Evolutionary conservation across 2,113 vertebrate genomes (phyloP).

Genomic region (Melozone crissalis): DNA sequence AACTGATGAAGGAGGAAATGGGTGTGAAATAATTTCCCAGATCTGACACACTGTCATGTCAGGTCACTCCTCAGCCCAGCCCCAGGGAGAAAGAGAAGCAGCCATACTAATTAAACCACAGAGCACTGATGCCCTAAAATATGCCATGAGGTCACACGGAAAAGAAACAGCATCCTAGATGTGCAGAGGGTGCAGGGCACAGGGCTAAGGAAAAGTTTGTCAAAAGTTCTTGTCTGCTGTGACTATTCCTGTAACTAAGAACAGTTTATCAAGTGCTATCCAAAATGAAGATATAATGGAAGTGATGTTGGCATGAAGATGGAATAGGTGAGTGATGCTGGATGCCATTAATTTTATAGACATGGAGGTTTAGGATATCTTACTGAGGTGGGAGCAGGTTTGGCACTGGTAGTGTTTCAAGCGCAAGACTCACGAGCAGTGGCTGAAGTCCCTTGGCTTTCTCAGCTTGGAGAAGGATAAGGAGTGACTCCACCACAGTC

Average conservation of each 20-base stretch:
- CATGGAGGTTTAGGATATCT: neutral
- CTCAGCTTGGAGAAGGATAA: neutral
- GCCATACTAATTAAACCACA: neutral
- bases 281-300: neutral
- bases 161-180: neutral
- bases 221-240: neutral
- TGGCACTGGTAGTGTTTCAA: neutral
- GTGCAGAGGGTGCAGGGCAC: neutral
- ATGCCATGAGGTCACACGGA: neutral
- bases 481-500: neutral
- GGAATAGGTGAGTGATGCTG: neutral
- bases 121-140: neutral
- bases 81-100: neutral
- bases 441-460: neutral
- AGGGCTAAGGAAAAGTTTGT: neutral
- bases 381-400: rapidly evolving
- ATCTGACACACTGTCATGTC: neutral
- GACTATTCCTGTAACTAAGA: neutral
- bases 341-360: neutral
- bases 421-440: rapidly evolving
- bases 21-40: neutral
- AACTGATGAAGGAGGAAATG: constrained; percentile 1
- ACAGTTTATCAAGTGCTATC: neutral
- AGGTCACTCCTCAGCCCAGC: neutral
- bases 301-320: neutral